A percentile compares a stretch with the other conserved stretches of the same genome.
These are phyloP conservation scores for Myotis lucifugus DNA, from an alignment of 2,113 vertebrate genomes.

Conservation along the genomic window DNA sequence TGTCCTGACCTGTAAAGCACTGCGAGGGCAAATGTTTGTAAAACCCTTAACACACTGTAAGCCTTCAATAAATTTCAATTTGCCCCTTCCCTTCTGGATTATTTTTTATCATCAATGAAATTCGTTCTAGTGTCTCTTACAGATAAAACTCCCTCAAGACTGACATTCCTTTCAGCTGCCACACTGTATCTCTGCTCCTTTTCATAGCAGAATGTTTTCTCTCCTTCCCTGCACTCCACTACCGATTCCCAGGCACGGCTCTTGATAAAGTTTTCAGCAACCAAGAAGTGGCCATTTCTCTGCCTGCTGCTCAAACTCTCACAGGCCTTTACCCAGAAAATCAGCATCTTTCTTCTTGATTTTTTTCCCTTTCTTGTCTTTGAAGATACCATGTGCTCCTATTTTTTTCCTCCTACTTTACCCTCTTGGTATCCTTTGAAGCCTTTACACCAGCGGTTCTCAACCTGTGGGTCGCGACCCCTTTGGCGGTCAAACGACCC, in stretches of 20 bases:
- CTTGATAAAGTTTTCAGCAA: neutral
- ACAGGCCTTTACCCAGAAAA: neutral
- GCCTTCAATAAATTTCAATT: constrained; percentile 70
- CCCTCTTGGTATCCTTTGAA: neutral
- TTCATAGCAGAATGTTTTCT: neutral
- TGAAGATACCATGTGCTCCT: neutral
- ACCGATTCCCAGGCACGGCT: neutral
- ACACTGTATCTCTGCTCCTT: neutral
- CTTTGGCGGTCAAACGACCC: too few species aligned
- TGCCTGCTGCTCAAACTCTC: neutral
- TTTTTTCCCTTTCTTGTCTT: neutral
- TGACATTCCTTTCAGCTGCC: neutral
- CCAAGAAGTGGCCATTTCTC: neutral
- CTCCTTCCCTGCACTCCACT: neutral
- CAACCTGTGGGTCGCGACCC: too few species aligned
- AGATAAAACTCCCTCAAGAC: neutral
- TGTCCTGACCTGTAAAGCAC: constrained; percentile 56
- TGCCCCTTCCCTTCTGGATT: constrained; percentile 29
- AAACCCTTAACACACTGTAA: constrained; percentile 65
- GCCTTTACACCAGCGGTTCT: neutral
- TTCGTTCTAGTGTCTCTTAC: neutral
- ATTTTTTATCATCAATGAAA: neutral
- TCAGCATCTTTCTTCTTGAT: neutral
- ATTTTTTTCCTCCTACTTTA: neutral
- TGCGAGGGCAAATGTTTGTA: constrained; percentile 65